Conservation (phyloP, 2,888 invertebrate genomes). For the Ethmia dodecea region DNA sequence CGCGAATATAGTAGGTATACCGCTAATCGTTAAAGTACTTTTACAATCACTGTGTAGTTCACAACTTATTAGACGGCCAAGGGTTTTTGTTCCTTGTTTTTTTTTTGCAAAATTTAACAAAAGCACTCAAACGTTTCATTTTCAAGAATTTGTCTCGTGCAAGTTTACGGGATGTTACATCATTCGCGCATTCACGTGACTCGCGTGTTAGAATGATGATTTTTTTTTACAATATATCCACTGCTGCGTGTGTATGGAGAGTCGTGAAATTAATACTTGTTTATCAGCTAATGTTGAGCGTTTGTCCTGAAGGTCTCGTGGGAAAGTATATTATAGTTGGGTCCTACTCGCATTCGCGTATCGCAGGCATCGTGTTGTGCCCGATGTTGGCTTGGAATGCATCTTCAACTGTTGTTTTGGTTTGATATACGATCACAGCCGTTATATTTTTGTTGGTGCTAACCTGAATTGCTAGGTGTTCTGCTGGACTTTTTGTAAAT, state of each 20-base stretch:
- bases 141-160: constrained; percentile 55
- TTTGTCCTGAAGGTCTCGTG: constrained; percentile 20
- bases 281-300: constrained; percentile 13
- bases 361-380: constrained; percentile 32
- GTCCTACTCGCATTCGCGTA: constrained; percentile 28
- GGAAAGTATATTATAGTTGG: constrained; percentile 14
- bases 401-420: constrained; percentile 28
- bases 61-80: too few relatives aligned
- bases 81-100: too few relatives aligned
- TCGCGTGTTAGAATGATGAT: constrained; percentile 15
- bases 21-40: too few relatives aligned
- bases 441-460: background rate
- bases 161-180: constrained; percentile 61
- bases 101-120: constrained; percentile 26
- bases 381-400: constrained; percentile 35
- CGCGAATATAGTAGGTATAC: too few relatives aligned
- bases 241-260: constrained; percentile 34
- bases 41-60: too few relatives aligned
- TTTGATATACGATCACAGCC: constrained; percentile 25
- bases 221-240: constrained; percentile 29
- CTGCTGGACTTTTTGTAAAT: too few relatives aligned
- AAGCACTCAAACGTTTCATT: constrained; percentile 38
- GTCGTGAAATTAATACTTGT: too few relatives aligned
- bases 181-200: constrained; percentile 34
- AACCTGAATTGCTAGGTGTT: background rate